Evolutionary conservation across 2,797 vertebrate species (phyloP), one percentile per base, ranked within the genome.

Genomic region (Phrynocephalus vlangalii): DNA sequence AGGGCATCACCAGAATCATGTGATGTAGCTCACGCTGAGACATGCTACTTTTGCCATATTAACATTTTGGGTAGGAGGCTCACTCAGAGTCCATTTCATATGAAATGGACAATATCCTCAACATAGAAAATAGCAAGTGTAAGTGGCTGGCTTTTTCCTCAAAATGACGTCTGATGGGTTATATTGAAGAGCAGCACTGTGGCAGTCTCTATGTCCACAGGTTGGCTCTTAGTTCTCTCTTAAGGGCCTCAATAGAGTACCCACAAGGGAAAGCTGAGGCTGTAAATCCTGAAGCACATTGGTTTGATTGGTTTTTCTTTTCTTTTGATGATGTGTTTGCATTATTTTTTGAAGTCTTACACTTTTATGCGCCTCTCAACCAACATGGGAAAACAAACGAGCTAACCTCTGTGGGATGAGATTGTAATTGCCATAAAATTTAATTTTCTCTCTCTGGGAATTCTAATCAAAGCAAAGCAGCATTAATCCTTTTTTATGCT

Each of bases 341-440:
- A 30, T 48, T 67, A 83, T 83, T 87, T 71, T 71, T 71, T 71
- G 48, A 87, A 79, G 67, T 60, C 81, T 56, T 71, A 16, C 13
- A 11, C 71, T 67, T 63, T 56, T 13, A 60, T 20, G 38, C 52
- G 44, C 70, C 63, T 84, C 60, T 60, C 4, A 84, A 70, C 50
- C 30, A 72, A 71, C 56, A 60, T 84, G 66, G 79, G 24, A 72
- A 84, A 88, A 79, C 82, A 48, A 71, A 72, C 11, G 26, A 79
- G 33, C 87, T 79, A 72, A 70, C 67, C 82, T 88, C 75, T 79
- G n/a, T 83, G 75, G 75, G 75, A 56, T 79, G 56, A 84, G 75
- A 48, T 28, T 60, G 4, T 84, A 88, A 84, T 84, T 88, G 75
- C 82, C 68, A 72, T 79, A 76, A 88, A 88, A 88, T 88, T 88